Evolutionary conservation across 2,797 vertebrate species (phyloP), one percentile per base, ranked within the genome.

Genomic region (Trachurus trachurus): DNA sequence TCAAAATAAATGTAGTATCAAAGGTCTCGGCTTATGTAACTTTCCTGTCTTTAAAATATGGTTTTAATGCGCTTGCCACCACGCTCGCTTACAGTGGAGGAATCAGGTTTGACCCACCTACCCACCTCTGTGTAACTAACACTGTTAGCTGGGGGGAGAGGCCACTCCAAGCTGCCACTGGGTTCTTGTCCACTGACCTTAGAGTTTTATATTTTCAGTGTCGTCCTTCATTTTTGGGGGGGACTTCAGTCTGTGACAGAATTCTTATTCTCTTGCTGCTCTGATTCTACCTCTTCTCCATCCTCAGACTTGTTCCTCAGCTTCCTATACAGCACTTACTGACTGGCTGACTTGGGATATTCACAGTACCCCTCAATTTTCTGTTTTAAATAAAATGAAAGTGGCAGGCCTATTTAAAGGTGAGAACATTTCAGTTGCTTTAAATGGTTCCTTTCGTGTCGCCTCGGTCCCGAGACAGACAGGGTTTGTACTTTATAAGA

Each of bases 1-100:
- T 80, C 74, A 80, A 26, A 80, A 37, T 66, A 73, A 82, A 83
- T 69, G 53, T 19, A 47, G 53, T 59, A n/a, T 66, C 31, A 69
- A 42, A 65, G 71, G 45, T 58, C 31, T 75, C 19, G 17, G n/a
- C 44, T 88, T 81, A 57, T 76, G 59, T 60, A 86, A 87, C 58
- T 50, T 37, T 50, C 7, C 17, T 42, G 11, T 50, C 26, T 75
- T 68, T 21, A 65, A 57, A 62, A 56, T 57, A 15, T 4, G 0
- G 17, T 62, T 76, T 45, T 9, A 69, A 71, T 39, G 64, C 11
- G 17, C 42, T 57, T 9, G 15, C 31, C 17, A 21, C 19, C 40
- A 61, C 47, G 10, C 39, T 66, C 11, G 40, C 53, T 22, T 52
- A 54, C n/a, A 61, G 15, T 6, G 5, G 16, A 44, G 69, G 45